Evolutionary conservation across 1,140 invertebrate genomes (phyloP), one percentile per base, ranked within the genome.

Genomic region (Atta cephalotes): DNA sequence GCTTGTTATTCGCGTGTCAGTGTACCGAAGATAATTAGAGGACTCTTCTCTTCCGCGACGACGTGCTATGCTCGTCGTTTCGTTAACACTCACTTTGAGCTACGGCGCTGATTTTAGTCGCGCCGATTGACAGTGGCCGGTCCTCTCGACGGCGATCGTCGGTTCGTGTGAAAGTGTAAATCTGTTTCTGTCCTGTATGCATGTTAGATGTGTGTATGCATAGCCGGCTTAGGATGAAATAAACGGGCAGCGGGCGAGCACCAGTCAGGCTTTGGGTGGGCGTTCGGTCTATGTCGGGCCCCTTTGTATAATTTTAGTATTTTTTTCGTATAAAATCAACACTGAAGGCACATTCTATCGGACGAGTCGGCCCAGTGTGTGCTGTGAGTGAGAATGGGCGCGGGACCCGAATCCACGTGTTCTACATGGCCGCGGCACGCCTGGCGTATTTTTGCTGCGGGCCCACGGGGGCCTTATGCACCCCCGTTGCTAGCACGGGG

Each of bases 311-410:
- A 96, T 97, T 96, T 95, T 95, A 95, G 95, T 95, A 94, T 96
- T 96, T 96, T 96, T 97, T 97, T 97, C 96, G 97, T 97, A 97
- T 97, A 97, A 97, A 97, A 97, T 97, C 96, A 97, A 97, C 96
- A 97, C 97, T 97, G 97, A 97, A 97, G 97, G 97, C 97, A 97
- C 97, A 97, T 97, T 97, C 97, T 97, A 97, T 97, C 97, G 97
- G 97, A 97, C 97, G 97, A 97, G 97, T 96, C 97, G 97, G 97
- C 97, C 97, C 97, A 97, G 96, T 97, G 96, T 96, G 95, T 95
- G 95, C 96, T 96, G 95, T 95, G 95, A 95, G 94, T 95, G 95
- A 96, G 95, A 95, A 94, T 95, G 93, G 94, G 94, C 94, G 95
- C 93, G 93, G 92, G 92, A 92, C 93, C 94, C 92, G 92, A 80